Evolutionary conservation across 1,140 invertebrate species (phyloP), one percentile per base, ranked within the genome.

Genomic region (Brachionus asplanchnoidis): DNA sequence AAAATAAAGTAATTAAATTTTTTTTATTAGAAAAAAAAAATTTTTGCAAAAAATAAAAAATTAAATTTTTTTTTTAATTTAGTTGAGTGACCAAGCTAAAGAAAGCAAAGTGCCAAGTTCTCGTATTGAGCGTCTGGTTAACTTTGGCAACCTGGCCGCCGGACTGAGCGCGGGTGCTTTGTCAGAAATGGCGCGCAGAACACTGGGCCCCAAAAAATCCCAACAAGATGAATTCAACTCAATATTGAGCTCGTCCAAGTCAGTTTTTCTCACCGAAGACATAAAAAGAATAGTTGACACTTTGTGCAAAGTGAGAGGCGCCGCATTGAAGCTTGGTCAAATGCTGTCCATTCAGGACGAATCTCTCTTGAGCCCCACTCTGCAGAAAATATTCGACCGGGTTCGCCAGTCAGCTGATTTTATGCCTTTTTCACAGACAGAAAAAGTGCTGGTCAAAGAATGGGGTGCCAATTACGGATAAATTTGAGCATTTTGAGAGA

Each of bases 371-470:
- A 96, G 94, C 87, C 95, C 97, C 0, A 93, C 97, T 87, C 89
- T 99, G 70, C 94, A 97, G 87, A 93, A 94, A 88, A 95, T 97
- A 46, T 97, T 99, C 90, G 97, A 99, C 90, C 90, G 98, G 85
- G 98, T 99, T 5, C 92, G 98, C 14, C 96, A 99, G 90, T 96
- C 95, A 84, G 98, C 98, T 2, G 98, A 99, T 91, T 99, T 98
- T 87, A 99, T 99, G 97, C 98, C 98, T 6, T 91, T 91, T 36
- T 95, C 94, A 93, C 98, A 99, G 92, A 94, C 98, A 85, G 93
- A 96, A 90, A 93, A 93, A 90, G 95, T 97, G n/a, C 90, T 99
- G 90, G 89, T 32, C 6, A 90, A 91, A 11, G 94, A 99, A 89
- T 91, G 99, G 56, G 97, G 97, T 0, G 56, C 88, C 0, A 92